Percentiles rank a stretch among this genome's conserved stretches.
phyloP scores from a whole-genome alignment of 2,797 vertebrate species.

The Chloroceryle inda region DNA sequence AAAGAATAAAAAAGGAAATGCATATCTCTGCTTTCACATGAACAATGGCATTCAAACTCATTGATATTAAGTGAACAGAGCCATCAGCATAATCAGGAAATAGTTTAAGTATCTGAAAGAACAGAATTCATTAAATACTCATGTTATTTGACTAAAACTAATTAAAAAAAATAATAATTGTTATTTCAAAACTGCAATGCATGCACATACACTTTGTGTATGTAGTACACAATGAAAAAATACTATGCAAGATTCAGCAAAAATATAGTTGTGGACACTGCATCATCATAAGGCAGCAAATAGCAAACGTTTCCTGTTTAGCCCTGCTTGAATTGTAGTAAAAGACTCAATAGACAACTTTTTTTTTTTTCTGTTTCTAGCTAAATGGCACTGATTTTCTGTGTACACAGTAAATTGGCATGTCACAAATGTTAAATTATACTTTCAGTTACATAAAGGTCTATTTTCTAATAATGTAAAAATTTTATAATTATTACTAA shows the following conservation, averaged over 20 bases:
- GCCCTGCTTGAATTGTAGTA: background rate
- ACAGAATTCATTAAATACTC: background rate
- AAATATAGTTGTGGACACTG: background rate
- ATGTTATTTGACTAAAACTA: background rate
- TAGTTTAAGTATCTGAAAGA: background rate
- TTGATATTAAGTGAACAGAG: background rate
- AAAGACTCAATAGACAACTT: background rate
- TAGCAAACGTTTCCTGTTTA: background rate
- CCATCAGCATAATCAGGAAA: background rate
- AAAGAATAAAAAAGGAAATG: background rate
- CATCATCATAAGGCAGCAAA: background rate
- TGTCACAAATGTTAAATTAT: background rate
- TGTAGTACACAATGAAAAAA: background rate
- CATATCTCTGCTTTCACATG: background rate
- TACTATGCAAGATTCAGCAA: background rate
- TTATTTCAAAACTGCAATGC: background rate
- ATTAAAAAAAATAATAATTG: too few relatives aligned
- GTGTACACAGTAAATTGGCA: background rate
- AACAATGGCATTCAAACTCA: background rate
- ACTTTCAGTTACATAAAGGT: background rate
- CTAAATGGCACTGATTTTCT: slow-evolving; percentile 20
- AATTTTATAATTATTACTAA: background rate
- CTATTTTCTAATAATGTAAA: slow-evolving; percentile 12
- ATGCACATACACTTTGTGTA: background rate
- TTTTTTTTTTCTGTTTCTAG: background rate